These are phyloP conservation scores for Halichoeres trimaculatus DNA, from an alignment of 2,113 vertebrate species.

Conservation along the genomic window DNA sequence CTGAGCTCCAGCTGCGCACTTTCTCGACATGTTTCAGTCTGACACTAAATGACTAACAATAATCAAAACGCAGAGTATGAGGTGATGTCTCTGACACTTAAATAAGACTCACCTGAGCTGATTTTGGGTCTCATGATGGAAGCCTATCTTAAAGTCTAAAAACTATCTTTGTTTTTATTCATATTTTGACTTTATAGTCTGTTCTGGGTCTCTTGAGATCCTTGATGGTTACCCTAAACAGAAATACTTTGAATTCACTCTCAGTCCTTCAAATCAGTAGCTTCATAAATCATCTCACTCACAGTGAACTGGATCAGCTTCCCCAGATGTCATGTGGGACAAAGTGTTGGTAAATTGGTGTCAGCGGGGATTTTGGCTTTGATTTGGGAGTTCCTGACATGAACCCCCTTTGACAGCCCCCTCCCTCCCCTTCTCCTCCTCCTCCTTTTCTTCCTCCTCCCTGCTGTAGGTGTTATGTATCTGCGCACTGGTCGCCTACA, in stretches of 20 bases:
- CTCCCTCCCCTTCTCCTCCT: background rate
- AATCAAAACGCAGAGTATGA: background rate
- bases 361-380: background rate
- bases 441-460: background rate
- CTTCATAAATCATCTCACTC: background rate
- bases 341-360: conserved; percentile 21
- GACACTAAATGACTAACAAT: conserved; percentile 7
- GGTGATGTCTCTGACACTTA: background rate
- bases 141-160: background rate
- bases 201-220: background rate
- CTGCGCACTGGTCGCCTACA: conserved; percentile 62
- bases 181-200: background rate
- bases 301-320: conserved; percentile 9
- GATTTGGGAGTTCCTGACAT: conserved; percentile 26
- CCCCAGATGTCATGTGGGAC: conserved; percentile 6
- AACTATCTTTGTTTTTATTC: background rate
- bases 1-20: background rate
- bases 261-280: background rate
- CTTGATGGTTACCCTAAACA: background rate
- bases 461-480: conserved; percentile 28
- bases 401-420: conserved; percentile 3
- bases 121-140: background rate
- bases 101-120: background rate
- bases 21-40: background rate
- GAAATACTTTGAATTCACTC: background rate